Base-by-base conservation (phyloP, 2,888 invertebrate genomes). In the Lypha dubia region DNA sequence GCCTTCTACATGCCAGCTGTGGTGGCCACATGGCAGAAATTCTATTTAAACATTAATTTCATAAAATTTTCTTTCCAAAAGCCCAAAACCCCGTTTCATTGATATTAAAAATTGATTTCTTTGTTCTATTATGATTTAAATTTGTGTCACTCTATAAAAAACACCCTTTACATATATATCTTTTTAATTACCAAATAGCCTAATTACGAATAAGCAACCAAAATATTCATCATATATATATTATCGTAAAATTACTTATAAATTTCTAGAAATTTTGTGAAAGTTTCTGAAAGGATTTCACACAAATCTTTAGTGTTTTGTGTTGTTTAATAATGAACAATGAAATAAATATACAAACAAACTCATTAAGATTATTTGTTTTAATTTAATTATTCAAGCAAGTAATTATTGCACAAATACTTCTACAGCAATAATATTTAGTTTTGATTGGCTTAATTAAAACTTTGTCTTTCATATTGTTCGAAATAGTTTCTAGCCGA, bases 371-470 rank as follows among this genome's bases (percentile, higher is more conserved):
- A 38, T 41, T 70, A 22, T 70, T 53, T 70, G 41, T 17, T 41
- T 70, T 53, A 70, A 53, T 70, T 24, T n/a, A 41, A 53, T 70
- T 70, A 70, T 53, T 53, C 35, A 70, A 7, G 28, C 51, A 38
- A 38, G 22, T 22, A 67, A n/a, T 38, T 51, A 17, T 1, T 51
- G 20, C 15, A 38, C 22, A 22, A n/a, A 38, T 38, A n/a, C 9
- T 38, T 22, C 17, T 15, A 15, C 22, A 51, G 15, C n/a, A 51
- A 22, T 35, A 68, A n/a, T 20, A n/a, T 20, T 51, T 38, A 17
- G 20, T 20, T 67, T 11, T 67, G 20, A 68, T 35, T 51, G 51
- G 35, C 17, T 51, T 68, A 68, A 51, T 51, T 68, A 35, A 51
- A 51, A 68, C 35, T 68, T 62, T 62, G 8, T 41, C 41, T n/a